Evolutionary conservation across 2,888 invertebrate genomes (phyloP).

Genomic region (Eupeodes luniger): DNA sequence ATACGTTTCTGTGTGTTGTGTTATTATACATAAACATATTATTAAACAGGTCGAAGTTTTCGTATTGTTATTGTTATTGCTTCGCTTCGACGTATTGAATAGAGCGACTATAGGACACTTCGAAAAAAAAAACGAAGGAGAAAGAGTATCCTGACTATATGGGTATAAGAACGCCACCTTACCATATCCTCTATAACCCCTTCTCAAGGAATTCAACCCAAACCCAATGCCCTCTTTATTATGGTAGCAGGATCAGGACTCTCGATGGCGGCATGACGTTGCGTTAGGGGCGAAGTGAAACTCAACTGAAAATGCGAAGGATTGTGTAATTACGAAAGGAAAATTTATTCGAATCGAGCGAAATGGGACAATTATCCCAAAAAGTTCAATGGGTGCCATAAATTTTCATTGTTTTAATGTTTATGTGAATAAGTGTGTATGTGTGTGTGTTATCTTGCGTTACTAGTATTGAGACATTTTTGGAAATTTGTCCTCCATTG

Average conservation of each 20-base stretch:
- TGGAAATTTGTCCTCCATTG: background rate
- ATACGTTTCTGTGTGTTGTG: conserved; percentile 64
- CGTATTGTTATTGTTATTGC: conserved; percentile 64
- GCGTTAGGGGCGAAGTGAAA: background rate
- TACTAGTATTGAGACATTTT: background rate
- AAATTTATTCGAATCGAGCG: conserved; percentile 39
- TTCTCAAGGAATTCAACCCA: conserved; percentile 15
- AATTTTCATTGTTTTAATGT: conserved; percentile 55
- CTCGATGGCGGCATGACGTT: background rate
- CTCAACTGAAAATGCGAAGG: conserved; percentile 32
- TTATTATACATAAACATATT: conserved; percentile 73
- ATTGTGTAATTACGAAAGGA: conserved; percentile 36
- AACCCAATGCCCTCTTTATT: background rate
- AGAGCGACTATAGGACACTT: conserved; percentile 15
- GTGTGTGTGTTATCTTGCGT: background rate
- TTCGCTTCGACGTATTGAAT: conserved; percentile 72
- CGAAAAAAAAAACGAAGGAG: background rate
- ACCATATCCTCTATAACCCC: background rate
- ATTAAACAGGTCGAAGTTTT: conserved; percentile 72
- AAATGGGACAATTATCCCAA: conserved; percentile 70
- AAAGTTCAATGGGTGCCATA: conserved; percentile 65
- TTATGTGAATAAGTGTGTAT: background rate
- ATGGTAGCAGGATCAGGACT: background rate
- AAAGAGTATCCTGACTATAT: background rate
- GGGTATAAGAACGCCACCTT: conserved; percentile 12